Conservation (phyloP, 2,888 invertebrate genomes). For the Pachymerium ferrugineum region DNA sequence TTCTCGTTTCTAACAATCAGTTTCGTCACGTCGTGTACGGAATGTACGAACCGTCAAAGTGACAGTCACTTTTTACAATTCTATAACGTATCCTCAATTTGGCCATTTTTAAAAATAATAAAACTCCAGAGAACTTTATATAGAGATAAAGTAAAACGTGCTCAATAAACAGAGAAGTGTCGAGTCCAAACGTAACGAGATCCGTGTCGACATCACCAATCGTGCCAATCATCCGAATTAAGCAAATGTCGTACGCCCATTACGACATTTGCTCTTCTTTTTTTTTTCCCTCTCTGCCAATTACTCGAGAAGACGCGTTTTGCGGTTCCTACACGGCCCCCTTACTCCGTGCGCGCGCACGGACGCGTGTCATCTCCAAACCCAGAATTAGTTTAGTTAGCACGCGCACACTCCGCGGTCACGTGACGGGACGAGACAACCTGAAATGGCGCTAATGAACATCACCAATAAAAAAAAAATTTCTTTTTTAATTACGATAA, state of each 20-base stretch:
- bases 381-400: not conserved
- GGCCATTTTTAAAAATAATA: too few relatives aligned
- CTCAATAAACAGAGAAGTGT: not conserved
- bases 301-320: not conserved
- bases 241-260: not conserved
- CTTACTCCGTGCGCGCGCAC: conserved; percentile 4
- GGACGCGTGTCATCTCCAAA: not conserved
- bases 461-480: not conserved
- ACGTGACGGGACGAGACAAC: not conserved
- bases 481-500: too few relatives aligned
- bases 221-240: conserved; percentile 8
- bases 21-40: too few relatives aligned
- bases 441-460: not conserved
- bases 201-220: not conserved
- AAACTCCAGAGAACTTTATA: too few relatives aligned
- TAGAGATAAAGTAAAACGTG: not conserved
- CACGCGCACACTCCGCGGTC: not conserved
- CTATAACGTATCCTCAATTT: too few relatives aligned
- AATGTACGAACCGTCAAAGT: too few relatives aligned
- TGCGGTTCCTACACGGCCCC: not conserved
- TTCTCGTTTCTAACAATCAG: too few relatives aligned
- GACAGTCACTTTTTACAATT: too few relatives aligned
- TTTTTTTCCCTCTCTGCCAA: not conserved
- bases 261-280: conserved; percentile 6
- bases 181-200: not conserved